A percentile compares a stretch with the other conserved stretches of the same genome.
These are phyloP conservation scores for Pyrochroa serraticornis DNA, from an alignment of 2,888 invertebrate genomes.

Conservation along the genomic window DNA sequence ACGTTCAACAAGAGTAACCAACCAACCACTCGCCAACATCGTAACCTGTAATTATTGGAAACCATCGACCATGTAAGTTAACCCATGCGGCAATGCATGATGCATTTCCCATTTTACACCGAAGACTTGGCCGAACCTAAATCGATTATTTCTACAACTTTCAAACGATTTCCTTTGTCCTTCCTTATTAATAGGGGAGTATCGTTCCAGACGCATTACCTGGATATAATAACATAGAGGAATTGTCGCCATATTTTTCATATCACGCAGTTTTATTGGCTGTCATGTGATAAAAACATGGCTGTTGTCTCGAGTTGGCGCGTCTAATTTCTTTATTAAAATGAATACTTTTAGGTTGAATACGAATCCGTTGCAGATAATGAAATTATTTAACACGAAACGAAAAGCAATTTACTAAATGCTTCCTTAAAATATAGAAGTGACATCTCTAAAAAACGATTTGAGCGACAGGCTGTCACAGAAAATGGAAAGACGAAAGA, in stretches of 20 bases:
- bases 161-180: background rate
- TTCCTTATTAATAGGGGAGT: background rate
- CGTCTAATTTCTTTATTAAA: background rate
- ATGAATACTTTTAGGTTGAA: too few relatives aligned
- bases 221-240: too few relatives aligned
- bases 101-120: constrained; percentile 39
- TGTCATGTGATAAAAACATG: background rate
- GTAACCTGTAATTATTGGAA: constrained; percentile 56
- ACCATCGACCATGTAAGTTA: constrained; percentile 51
- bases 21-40: constrained; percentile 51
- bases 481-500: constrained; percentile 58
- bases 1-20: constrained; percentile 53
- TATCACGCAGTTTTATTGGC: background rate
- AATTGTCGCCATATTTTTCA: too few relatives aligned
- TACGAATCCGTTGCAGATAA: background rate
- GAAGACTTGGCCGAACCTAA: background rate
- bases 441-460: constrained; percentile 50
- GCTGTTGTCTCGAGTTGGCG: background rate
- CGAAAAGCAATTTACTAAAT: constrained; percentile 53
- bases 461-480: constrained; percentile 59
- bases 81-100: constrained; percentile 40
- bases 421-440: constrained; percentile 50
- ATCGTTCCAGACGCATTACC: background rate
- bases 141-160: background rate
- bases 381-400: constrained; percentile 29